Percentiles rank a stretch among this genome's conserved stretches.
Conservation (phyloP, 1,140 invertebrate species). For the Pachypeltis micranthus region DNA sequence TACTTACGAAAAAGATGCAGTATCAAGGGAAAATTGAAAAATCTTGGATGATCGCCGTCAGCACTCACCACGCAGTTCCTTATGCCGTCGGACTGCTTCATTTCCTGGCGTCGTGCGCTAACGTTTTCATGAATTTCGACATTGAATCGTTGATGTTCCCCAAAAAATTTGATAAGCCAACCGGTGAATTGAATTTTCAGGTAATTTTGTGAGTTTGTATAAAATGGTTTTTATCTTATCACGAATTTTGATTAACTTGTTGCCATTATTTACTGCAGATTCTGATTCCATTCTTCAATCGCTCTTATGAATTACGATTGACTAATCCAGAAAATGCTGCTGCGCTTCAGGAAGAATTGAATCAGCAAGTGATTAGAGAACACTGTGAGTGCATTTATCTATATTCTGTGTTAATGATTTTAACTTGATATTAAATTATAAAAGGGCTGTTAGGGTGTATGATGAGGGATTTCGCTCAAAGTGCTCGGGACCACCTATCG, state of each 20-base stretch:
- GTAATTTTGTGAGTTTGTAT: too few relatives aligned
- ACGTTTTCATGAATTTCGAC: background rate
- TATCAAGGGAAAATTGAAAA: constrained; percentile 1
- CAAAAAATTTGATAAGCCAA: background rate
- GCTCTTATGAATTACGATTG: background rate
- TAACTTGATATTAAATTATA: background rate
- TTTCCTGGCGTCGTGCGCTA: background rate
- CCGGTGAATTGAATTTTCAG: background rate
- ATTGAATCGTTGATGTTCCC: background rate
- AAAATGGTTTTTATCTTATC: too few relatives aligned
- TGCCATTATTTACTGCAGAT: too few relatives aligned
- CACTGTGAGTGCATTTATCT: background rate
- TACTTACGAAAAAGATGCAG: background rate
- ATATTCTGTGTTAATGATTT: too few relatives aligned
- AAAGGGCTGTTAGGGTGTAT: too few relatives aligned
- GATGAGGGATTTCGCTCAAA: too few relatives aligned
- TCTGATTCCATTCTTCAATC: background rate
- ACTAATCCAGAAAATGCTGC: background rate
- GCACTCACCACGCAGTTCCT: background rate
- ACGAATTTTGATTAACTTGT: too few relatives aligned
- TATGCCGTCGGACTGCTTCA: background rate
- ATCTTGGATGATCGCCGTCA: constrained; percentile 1
- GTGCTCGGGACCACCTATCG: too few relatives aligned
- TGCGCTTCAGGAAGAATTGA: background rate
- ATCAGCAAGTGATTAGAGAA: background rate